Evolutionary conservation across 2,113 vertebrate genomes (phyloP).

Genomic region (Sceloporus tristichus): DNA sequence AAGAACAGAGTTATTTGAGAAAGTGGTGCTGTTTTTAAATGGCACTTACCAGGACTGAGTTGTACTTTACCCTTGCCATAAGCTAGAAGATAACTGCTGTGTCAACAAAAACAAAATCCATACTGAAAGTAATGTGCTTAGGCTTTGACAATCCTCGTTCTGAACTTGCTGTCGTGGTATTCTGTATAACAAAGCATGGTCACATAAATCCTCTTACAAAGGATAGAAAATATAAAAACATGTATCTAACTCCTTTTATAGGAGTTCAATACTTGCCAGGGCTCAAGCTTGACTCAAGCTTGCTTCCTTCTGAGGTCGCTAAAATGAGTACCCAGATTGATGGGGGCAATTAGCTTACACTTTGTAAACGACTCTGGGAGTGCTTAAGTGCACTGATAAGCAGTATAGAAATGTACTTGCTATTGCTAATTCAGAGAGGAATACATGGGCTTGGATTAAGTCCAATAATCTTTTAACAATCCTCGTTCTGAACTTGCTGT

Average conservation of each 20-base stretch:
- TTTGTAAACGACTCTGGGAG: too few relatives aligned
- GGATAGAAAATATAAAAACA: background rate
- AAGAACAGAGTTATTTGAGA: conserved; percentile 3
- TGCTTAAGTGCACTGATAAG: too few relatives aligned
- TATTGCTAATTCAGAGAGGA: too few relatives aligned
- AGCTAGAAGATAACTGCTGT: background rate
- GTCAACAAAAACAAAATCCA: conserved; percentile 6
- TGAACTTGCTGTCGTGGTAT: background rate
- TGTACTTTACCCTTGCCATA: conserved; percentile 4
- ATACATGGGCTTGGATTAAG: too few relatives aligned
- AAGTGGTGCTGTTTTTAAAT: conserved; percentile 31
- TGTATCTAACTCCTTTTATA: conserved; percentile 8
- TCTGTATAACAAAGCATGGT: conserved; percentile 25
- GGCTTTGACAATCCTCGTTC: conserved; percentile 8
- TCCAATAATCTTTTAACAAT: too few relatives aligned
- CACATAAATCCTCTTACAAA: conserved; percentile 8
- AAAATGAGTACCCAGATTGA: too few relatives aligned
- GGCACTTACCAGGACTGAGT: background rate
- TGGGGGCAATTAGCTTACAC: too few relatives aligned
- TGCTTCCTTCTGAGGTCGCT: too few relatives aligned
- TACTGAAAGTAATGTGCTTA: background rate
- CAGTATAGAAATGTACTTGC: too few relatives aligned
- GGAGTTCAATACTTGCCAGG: rapidly evolving
- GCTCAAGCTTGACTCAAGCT: too few relatives aligned
- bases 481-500: background rate